A percentile compares a stretch with the other conserved stretches of the same genome.
phyloP scores from a whole-genome alignment of 2,113 vertebrate species.

The Pycnonotus jocosus region DNA sequence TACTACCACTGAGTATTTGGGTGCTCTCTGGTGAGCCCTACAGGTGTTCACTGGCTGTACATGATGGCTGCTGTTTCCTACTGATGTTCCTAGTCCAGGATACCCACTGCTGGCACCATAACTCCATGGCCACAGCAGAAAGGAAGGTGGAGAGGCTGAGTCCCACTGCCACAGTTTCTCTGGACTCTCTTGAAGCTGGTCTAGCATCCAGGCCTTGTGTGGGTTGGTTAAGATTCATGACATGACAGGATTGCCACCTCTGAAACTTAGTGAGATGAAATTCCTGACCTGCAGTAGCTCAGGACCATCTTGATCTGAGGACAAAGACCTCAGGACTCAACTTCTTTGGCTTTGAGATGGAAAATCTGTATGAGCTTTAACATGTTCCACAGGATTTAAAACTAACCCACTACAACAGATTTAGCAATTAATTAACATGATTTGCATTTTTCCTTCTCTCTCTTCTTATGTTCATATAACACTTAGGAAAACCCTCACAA shows the following conservation, averaged over 20 bases:
- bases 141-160: neutral
- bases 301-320: neutral
- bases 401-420: neutral
- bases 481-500: neutral
- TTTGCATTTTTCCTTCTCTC: neutral
- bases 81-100: neutral
- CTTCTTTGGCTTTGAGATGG: neutral
- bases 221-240: neutral
- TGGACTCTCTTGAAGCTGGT: neutral
- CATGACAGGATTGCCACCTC: neutral
- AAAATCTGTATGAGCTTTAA: neutral
- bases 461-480: neutral
- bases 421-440: neutral
- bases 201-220: neutral
- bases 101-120: accelerated
- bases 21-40: neutral
- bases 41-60: neutral
- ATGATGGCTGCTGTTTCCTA: neutral
- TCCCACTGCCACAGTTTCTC: neutral
- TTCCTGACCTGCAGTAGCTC: neutral
- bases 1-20: neutral
- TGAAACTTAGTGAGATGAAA: neutral
- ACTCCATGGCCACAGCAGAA: neutral
- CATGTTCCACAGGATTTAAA: neutral
- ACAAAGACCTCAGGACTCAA: neutral